These are phyloP conservation scores for Vanessa tameamea DNA, from an alignment of 1,140 invertebrate genomes.

Conservation along the genomic window DNA sequence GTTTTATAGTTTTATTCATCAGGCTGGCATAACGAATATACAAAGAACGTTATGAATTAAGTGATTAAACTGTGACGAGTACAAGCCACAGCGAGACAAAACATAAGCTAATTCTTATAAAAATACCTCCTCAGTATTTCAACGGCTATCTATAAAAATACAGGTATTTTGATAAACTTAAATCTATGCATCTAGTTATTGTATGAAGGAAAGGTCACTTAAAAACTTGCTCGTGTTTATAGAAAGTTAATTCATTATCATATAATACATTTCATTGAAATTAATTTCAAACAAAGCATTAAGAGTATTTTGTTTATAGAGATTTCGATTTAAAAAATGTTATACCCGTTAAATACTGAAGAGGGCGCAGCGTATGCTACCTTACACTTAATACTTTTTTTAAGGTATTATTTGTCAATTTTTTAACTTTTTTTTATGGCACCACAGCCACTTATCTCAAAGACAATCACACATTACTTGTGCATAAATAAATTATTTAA, in stretches of 20 bases:
- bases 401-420: constrained; percentile 78
- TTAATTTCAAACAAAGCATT: not conserved
- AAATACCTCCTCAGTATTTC: constrained; percentile 54
- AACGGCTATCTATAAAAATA: constrained; percentile 31
- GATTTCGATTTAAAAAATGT: not conserved
- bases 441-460: constrained; percentile 69
- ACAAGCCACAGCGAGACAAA: constrained; percentile 62
- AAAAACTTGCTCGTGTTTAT: too few species aligned
- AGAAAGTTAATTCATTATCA: too few species aligned
- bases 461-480: constrained; percentile 67
- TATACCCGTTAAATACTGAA: constrained; percentile 48
- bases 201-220: too few species aligned
- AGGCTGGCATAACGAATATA: constrained; percentile 62
- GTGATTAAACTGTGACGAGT: constrained; percentile 61
- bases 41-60: constrained; percentile 70
- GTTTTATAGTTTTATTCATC: not conserved
- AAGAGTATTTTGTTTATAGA: constrained; percentile 34
- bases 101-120: constrained; percentile 70
- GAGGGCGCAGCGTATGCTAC: constrained; percentile 56
- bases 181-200: too few species aligned
- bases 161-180: too few species aligned
- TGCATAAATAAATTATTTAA: constrained; percentile 57
- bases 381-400: constrained; percentile 77
- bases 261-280: too few species aligned
- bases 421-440: constrained; percentile 75